phyloP scores from a whole-genome alignment of 2,797 vertebrate genomes.

The Dryobates pubescens region DNA sequence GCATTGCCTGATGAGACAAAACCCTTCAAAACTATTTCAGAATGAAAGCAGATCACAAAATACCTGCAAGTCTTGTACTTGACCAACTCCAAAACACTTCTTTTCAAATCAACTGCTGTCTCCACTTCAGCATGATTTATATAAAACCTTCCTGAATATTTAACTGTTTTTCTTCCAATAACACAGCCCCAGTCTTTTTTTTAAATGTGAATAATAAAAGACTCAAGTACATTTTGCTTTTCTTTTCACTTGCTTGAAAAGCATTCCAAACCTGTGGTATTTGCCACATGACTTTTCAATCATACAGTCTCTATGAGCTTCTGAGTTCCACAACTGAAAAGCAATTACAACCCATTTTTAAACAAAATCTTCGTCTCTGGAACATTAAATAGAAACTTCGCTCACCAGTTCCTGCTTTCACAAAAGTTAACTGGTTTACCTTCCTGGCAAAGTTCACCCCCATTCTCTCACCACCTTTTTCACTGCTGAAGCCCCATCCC shows the following conservation, averaged over 20 bases:
- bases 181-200: accelerated
- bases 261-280: not conserved
- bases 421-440: not conserved
- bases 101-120: not conserved
- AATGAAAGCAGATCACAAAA: not conserved
- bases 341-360: not conserved
- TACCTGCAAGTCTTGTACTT: not conserved
- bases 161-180: not conserved
- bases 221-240: not conserved
- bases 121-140: not conserved
- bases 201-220: not conserved
- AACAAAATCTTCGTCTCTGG: not conserved
- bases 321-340: not conserved
- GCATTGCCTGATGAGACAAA: accelerated
- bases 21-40: not conserved
- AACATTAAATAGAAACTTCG: not conserved
- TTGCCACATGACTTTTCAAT: not conserved
- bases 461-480: not conserved
- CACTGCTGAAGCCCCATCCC: not conserved
- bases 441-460: not conserved
- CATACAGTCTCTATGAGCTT: not conserved
- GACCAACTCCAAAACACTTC: not conserved
- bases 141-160: not conserved
- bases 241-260: not conserved
- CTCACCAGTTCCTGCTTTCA: not conserved